These are phyloP conservation scores for Zeuzera pyrina DNA, from an alignment of 2,888 invertebrate species.

Conservation along the genomic window DNA sequence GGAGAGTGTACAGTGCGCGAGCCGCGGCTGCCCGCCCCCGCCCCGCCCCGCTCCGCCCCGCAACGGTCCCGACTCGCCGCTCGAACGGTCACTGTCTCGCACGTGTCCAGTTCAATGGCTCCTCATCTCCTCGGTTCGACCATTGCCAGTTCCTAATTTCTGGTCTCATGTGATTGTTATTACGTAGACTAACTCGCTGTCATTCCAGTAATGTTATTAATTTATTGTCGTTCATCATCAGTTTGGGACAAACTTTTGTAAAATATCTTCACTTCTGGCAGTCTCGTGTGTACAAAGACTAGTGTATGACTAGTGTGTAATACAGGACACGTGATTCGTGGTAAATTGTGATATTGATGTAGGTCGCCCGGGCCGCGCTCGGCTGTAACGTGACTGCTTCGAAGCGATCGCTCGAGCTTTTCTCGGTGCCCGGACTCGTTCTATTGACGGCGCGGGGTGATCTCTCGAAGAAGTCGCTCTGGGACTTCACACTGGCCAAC, in stretches of 20 bases:
- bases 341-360: constrained; percentile 44
- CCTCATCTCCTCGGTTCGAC: too few species aligned
- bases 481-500: too few species aligned
- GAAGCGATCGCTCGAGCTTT: constrained; percentile 2
- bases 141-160: constrained; percentile 24
- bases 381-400: not conserved
- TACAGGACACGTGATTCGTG: too few species aligned
- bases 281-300: not conserved
- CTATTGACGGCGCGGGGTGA: constrained; percentile 1
- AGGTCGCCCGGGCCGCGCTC: constrained; percentile 17
- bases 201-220: too few species aligned
- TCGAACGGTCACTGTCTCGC: constrained; percentile 9
- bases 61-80: constrained; percentile 5
- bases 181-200: too few species aligned
- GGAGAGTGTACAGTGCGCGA: constrained; percentile 12
- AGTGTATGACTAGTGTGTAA: too few species aligned
- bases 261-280: constrained; percentile 4
- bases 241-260: constrained; percentile 3
- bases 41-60: constrained; percentile 14
- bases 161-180: constrained; percentile 26
- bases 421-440: not conserved
- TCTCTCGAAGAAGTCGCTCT: too few species aligned
- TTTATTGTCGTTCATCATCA: too few species aligned
- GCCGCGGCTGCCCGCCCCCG: constrained; percentile 10
- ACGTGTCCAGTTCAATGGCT: constrained; percentile 16